Base-by-base conservation (phyloP, 2,113 vertebrate genomes). In the Aepyceros melampus region DNA sequence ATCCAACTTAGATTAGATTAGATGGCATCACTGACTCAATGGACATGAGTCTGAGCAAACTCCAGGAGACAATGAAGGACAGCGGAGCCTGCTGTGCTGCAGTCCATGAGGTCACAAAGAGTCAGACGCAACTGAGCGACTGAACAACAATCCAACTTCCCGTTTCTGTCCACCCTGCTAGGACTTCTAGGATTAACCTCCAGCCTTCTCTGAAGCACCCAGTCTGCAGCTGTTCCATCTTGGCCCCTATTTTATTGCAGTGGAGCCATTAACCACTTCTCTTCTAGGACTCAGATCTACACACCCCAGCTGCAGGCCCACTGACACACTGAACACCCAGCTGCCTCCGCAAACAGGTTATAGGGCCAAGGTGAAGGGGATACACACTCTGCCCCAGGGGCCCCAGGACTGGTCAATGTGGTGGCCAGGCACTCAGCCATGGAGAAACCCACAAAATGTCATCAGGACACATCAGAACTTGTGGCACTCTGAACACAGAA, bases 351-450 rank as follows among this genome's bases (percentile, higher is more conserved):
- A 7, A 71, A 33, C 43, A n/a, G 14, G 13, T 23, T 49, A 16
- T 17, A 31, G 31, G 6, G 19, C 1, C 21, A 7, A 58, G 2
- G 31, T 6, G 21, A 9, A 5, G 47, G 25, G 10, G 21, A 12
- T 2, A 40, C 10, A 14, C 23, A 15, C 27, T 47, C 36, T 29
- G 29, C 16, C 62, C 82, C 8, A 16, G 23, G 47, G 31, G 29
- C 3, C 12, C 45, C 12, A 45, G 67, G 47, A 67, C 6, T 3
- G 12, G 7, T 60, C 49, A 13, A 12, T 16, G 12, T 3, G 31
- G 33, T 3, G 1, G 3, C 78, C 0, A 3, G 9, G 33, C 5
- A 58, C 2, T 8, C 16, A 27, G 31, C 31, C 7, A 31, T 49
- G 19, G 25, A 78, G 17, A 45, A 89, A 27, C 11, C 43, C 89